Evolutionary conservation across 2,888 invertebrate genomes (phyloP).

Genomic region (Cynaeus angustus): DNA sequence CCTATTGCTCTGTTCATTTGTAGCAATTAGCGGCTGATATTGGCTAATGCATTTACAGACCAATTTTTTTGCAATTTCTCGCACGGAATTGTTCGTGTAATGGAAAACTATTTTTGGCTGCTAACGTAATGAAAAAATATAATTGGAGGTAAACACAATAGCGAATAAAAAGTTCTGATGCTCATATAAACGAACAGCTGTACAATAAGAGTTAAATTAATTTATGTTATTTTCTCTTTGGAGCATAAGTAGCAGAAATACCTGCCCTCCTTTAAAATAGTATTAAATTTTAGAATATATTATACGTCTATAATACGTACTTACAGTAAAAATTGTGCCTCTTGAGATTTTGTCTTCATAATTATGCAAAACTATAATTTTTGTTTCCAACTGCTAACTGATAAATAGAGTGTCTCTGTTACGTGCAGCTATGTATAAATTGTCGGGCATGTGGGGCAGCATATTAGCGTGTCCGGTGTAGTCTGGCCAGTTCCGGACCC

Average conservation of each 20-base stretch:
- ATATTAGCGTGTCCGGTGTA: conserved; percentile 54
- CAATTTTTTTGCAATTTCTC: conserved; percentile 62
- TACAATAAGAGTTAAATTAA: no score
- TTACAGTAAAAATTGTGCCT: no score
- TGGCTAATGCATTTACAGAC: conserved; percentile 66
- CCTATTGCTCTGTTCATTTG: conserved; percentile 69
- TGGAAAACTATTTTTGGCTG: conserved; percentile 62
- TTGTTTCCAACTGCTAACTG: neutral
- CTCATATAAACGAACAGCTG: no score
- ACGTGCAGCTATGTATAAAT: conserved; percentile 27
- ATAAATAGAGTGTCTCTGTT: conserved; percentile 8
- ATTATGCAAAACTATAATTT: no score
- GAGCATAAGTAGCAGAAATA: no score
- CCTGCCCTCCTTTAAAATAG: no score
- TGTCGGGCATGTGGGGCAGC: conserved; percentile 38
- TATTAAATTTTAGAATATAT: no score
- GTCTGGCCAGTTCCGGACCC: conserved; percentile 59
- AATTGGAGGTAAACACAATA: neutral
- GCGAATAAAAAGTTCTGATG: no score
- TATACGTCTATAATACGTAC: no score
- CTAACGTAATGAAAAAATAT: conserved; percentile 25
- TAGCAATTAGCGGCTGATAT: conserved; percentile 69
- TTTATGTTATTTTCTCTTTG: no score
- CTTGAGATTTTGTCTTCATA: no score
- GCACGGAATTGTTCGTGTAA: conserved; percentile 65